Evolutionary conservation across 2,797 vertebrate species (phyloP).

Genomic region (Picus viridis): DNA sequence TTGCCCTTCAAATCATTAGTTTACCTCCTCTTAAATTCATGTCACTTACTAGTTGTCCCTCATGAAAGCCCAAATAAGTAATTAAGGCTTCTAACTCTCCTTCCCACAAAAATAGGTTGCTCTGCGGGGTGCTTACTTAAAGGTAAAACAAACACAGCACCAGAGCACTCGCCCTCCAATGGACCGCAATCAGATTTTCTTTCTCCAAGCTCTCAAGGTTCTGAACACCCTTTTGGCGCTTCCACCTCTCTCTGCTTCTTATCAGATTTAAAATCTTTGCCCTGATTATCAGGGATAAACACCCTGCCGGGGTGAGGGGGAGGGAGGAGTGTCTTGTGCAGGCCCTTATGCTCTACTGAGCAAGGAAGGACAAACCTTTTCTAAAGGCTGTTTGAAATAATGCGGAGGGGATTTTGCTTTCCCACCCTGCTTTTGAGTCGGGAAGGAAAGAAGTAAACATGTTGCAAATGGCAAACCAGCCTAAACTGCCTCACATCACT

Average conservation of each 20-base stretch:
- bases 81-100: neutral
- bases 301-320: no score
- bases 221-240: neutral
- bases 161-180: neutral
- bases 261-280: neutral
- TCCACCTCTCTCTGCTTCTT: neutral
- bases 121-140: neutral
- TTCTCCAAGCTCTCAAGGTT: neutral
- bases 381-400: neutral
- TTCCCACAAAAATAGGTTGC: neutral
- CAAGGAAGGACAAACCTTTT: neutral
- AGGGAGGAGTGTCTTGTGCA: neutral
- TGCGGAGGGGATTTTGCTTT: neutral
- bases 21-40: neutral
- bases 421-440: neutral
- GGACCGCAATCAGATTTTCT: neutral
- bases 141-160: neutral
- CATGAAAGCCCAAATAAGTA: neutral
- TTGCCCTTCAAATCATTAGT: neutral
- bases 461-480: neutral
- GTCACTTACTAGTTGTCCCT: neutral
- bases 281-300: neutral
- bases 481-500: constrained; percentile 1
- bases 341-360: neutral
- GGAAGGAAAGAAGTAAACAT: neutral